Base-by-base conservation (phyloP, 2,113 vertebrate species). In the Scomber colias region DNA sequence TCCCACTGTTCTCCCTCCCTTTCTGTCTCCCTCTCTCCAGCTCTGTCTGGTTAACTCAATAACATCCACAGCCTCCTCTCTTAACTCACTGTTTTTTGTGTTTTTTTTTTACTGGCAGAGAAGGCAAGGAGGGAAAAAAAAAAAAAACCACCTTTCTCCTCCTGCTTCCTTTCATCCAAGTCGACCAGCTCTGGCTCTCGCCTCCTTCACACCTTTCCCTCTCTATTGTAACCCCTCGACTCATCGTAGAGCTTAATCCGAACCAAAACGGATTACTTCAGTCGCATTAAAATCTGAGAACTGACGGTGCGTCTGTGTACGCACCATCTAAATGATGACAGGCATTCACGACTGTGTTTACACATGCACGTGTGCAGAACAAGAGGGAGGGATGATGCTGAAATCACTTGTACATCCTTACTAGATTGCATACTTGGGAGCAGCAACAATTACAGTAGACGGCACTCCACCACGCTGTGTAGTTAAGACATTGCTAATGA, bases 1-100 rank as follows among this genome's bases (percentile, higher is more conserved):
- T 82, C 80, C 62, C 72, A 75, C 71, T 62, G 77, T 54, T 77
- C 81, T 77, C 70, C 71, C 72, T 70, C 76, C 49, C 77, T 68
- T 72, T 27, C 21, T 21, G 21, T 21, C 79, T 64, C 84, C 4
- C 51, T 61, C 68, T 56, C 63, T 71, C 71, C 15, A 7, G 50
- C 77, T 89, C 83, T 75, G 76, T 92, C 90, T 91, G 74, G 79
- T 90, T 91, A 90, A 91, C 90, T 89, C 89, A 90, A 84, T 89
- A 88, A 89, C 87, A 86, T 82, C 90, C 85, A 72, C 85, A 79
- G 71, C 75, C 70, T 86, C 78, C 77, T 83, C 77, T 77, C 70
- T 85, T 68, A 82, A 79, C 54, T 84, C 75, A 54, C 31, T 57
- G 35, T 17, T 48, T 60, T 62, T 24, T 14, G 16, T 70, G 35